A percentile compares a stretch with the other conserved stretches of the same genome.
Conservation (phyloP, 2,113 vertebrate genomes). For the Willisornis vidua region DNA sequence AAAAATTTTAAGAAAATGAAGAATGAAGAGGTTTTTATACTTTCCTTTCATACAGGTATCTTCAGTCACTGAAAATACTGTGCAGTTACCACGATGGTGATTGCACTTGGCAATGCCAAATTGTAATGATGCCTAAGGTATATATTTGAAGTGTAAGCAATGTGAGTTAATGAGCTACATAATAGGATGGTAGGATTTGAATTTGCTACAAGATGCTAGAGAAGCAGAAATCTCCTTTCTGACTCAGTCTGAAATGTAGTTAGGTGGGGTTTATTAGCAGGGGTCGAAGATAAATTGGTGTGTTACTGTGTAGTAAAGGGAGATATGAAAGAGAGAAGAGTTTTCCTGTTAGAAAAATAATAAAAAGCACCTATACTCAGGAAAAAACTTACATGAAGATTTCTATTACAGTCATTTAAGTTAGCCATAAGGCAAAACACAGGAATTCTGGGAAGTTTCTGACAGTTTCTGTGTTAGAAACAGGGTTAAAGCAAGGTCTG, state of each 20-base stretch:
- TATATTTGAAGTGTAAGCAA: neutral
- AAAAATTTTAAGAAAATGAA: neutral
- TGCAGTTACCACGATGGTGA: neutral
- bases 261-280: neutral
- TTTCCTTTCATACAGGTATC: neutral
- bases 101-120: neutral
- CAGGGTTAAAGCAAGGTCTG: neutral
- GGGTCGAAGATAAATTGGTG: neutral
- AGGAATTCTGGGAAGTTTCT: neutral
- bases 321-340: neutral
- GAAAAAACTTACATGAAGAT: neutral
- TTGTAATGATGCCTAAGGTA: neutral
- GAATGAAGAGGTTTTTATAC: neutral
- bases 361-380: neutral
- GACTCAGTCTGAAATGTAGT: neutral
- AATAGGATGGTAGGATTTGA: neutral
- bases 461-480: neutral
- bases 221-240: neutral
- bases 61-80: neutral
- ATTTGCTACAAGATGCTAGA: neutral
- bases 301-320: neutral
- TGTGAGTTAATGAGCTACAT: neutral
- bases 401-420: neutral
- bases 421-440: neutral
- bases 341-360: neutral